Conservation (phyloP, 2,888 invertebrate species). For the Conistra vaccinii region DNA sequence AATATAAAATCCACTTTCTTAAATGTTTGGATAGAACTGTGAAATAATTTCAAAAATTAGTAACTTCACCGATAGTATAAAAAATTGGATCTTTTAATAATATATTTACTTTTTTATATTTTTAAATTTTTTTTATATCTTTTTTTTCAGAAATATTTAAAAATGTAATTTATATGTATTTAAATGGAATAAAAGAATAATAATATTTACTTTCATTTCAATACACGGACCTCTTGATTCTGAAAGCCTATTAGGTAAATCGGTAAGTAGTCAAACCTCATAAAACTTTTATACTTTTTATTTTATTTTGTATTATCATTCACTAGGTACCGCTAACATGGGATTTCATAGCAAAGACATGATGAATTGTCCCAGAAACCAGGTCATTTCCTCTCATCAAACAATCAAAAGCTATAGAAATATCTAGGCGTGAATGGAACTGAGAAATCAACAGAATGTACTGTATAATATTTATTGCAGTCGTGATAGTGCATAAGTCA, state of each 20-base stretch:
- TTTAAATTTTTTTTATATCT: too few relatives aligned
- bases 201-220: too few relatives aligned
- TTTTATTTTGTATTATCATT: background rate
- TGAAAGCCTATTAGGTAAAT: background rate
- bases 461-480: conserved; percentile 33
- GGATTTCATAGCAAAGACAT: background rate
- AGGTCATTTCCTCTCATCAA: background rate
- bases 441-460: conserved; percentile 38
- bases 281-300: too few relatives aligned
- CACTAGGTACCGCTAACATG: too few relatives aligned
- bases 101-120: too few relatives aligned
- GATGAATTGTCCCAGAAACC: background rate
- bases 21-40: background rate
- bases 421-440: conserved; percentile 27
- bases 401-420: conserved; percentile 14
- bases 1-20: too few relatives aligned
- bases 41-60: too few relatives aligned
- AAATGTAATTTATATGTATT: too few relatives aligned
- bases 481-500: conserved; percentile 58
- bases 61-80: too few relatives aligned
- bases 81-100: too few relatives aligned
- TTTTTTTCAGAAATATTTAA: too few relatives aligned
- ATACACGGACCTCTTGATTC: background rate
- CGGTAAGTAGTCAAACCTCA: background rate
- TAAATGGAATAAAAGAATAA: too few relatives aligned